Evolutionary conservation across 2,113 vertebrate species (phyloP).

Genomic region (Sigmodon hispidus): DNA sequence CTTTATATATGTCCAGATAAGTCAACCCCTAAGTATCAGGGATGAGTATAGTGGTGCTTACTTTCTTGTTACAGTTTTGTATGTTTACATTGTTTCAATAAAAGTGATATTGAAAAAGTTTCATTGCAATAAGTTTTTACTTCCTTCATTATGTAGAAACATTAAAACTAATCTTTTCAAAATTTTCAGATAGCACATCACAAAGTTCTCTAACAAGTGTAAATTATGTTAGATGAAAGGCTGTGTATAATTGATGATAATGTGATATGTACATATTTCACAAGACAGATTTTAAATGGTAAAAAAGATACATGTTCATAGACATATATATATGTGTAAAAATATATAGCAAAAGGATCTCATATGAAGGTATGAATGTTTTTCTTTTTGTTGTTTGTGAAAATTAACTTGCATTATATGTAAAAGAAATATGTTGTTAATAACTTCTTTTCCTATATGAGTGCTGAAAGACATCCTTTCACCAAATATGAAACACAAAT

Average conservation of each 20-base stretch:
- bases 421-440: neutral
- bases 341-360: neutral
- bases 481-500: neutral
- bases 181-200: slow-evolving; percentile 7
- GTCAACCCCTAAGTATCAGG: neutral
- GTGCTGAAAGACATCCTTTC: neutral
- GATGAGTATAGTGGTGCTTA: neutral
- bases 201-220: neutral
- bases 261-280: neutral
- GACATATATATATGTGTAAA: neutral
- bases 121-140: neutral
- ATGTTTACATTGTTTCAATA: neutral
- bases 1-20: neutral
- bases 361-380: neutral
- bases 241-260: neutral
- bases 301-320: neutral
- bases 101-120: slow-evolving; percentile 12
- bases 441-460: neutral
- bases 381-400: neutral
- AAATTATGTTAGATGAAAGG: neutral
- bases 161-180: neutral
- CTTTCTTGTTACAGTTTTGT: neutral
- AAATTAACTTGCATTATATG: neutral
- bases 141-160: neutral
- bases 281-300: neutral